A percentile compares a stretch with the other conserved stretches of the same genome.
phyloP scores from a whole-genome alignment of 2,113 vertebrate species.

The Anseranas semipalmata region DNA sequence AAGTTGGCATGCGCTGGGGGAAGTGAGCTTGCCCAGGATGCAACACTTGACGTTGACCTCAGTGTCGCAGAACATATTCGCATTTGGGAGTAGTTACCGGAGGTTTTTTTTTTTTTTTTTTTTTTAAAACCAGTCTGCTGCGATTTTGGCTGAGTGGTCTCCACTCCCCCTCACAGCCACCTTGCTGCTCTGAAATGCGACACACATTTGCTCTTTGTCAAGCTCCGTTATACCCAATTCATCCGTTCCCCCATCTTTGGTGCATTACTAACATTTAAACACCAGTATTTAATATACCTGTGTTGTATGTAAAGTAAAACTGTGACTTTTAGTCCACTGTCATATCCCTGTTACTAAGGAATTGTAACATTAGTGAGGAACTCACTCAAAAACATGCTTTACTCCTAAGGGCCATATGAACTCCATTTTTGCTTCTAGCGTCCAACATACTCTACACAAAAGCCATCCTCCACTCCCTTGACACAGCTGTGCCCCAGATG shows the following conservation, averaged over 20 bases:
- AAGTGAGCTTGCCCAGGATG: conserved; percentile 10
- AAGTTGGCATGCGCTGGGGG: background rate
- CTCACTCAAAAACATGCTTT: background rate
- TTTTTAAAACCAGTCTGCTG: background rate
- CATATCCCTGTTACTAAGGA: background rate
- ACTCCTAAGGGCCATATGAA: background rate
- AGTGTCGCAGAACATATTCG: background rate
- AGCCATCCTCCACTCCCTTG: background rate
- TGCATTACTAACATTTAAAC: background rate
- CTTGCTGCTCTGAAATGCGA: background rate
- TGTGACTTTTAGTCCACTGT: background rate
- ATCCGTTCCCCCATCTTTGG: background rate
- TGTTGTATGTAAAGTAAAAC: background rate
- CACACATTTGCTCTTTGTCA: background rate
- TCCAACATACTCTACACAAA: background rate
- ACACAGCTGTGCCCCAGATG: background rate
- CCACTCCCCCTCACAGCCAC: background rate
- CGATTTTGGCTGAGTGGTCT: background rate
- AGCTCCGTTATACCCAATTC: background rate
- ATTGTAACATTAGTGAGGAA: background rate
- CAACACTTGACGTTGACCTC: background rate
- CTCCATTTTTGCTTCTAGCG: background rate
- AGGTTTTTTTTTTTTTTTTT: background rate
- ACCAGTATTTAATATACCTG: background rate
- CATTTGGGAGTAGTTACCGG: background rate